Evolutionary conservation across 2,113 vertebrate genomes (phyloP).

Genomic region (Emydura subglobosa): DNA sequence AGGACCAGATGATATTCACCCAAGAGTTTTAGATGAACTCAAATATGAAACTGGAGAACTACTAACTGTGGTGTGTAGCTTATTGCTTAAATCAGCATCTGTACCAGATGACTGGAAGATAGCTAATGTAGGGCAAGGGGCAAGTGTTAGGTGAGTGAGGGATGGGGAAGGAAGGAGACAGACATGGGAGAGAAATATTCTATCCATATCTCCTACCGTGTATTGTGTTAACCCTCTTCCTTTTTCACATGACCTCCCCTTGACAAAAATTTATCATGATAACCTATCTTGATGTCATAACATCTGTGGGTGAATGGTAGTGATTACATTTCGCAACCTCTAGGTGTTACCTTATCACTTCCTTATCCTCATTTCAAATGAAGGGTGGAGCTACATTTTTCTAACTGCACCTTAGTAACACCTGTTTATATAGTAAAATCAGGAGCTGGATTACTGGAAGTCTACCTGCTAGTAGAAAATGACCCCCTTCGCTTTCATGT

Average conservation of each 20-base stretch:
- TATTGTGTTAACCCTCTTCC: neutral
- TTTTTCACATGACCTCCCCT: neutral
- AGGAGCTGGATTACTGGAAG: neutral
- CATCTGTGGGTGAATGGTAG: neutral
- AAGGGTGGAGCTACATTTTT: neutral
- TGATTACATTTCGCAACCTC: neutral
- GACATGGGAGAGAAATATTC: neutral
- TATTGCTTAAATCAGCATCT: too few species aligned
- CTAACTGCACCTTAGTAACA: neutral
- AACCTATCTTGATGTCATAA: neutral
- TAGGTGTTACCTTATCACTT: neutral
- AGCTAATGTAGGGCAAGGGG: neutral
- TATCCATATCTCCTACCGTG: neutral
- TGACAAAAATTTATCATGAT: neutral
- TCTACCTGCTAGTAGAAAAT: neutral
- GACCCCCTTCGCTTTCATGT: neutral
- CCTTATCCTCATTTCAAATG: neutral
- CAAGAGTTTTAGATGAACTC: too few species aligned
- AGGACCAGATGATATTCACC: too few species aligned
- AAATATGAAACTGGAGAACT: too few species aligned
- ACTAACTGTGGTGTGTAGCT: too few species aligned
- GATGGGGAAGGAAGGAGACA: neutral
- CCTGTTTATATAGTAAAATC: neutral
- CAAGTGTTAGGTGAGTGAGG: neutral
- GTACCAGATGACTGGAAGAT: too few species aligned